Evolutionary conservation across 2,888 invertebrate genomes (phyloP), one percentile per base, ranked within the genome.

Genomic region (Arctia plantaginis): DNA sequence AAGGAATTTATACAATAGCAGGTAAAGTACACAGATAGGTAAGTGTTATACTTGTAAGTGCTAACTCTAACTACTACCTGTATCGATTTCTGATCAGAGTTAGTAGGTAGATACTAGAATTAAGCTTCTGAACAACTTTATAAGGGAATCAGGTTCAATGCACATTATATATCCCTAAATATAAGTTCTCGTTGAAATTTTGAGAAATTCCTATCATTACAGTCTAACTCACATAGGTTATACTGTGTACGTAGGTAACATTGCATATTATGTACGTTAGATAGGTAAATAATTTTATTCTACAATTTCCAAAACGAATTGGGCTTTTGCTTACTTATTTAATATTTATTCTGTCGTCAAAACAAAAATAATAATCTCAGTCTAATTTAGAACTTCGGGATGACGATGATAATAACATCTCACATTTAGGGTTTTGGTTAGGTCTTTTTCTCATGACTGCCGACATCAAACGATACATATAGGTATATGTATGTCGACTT

Each of bases 391-490:
- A 51, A 47, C 47, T 13, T 51, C 30, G 30, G 6, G 20, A 30
- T 67, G 30, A 47, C 67, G 23, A 33, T 30, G 30, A 51, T 51
- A 35, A 35, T 66, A 47, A 44, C 66, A 44, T 44, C 44, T 18
- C 44, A 20, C 12, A 0, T 30, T 30, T 30, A 67, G 3, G n/a
- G n/a, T n/a, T 55, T 51, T 68, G 7, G 35, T 67, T 47, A 23
- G 18, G 18, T 44, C 33, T 72, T 59, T 66, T 41, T n/a, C 30
- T 30, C n/a, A 59, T 51, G 18, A 65, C 64, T 44, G 18, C 20
- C 62, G 27, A 44, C 64, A 69, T 72, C 47, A 72, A 47, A 72
- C 47, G 47, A 44, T 44, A 35, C 12, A 2, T 55, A 15, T 51
- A n/a, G n/a, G n/a, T 35, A 55, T 55, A 23, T 23, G n/a, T n/a